Percentiles rank a stretch among this genome's conserved stretches.
These are phyloP conservation scores for Actinemys pallida DNA, from an alignment of 2,113 vertebrate species.

Conservation along the genomic window DNA sequence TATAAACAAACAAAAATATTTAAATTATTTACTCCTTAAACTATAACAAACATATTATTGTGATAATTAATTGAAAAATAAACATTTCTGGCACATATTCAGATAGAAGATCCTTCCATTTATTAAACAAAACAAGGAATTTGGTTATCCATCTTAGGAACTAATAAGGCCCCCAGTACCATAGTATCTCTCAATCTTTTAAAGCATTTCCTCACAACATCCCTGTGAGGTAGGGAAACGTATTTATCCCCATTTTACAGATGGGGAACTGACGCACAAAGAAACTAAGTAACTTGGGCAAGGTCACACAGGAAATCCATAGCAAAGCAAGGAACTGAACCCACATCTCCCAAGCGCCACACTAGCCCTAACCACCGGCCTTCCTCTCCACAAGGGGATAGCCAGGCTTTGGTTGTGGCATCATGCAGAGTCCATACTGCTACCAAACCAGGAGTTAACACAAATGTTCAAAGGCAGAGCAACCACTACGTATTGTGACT, in stretches of 20 bases:
- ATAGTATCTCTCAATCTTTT: neutral
- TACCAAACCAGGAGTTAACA: too few relatives aligned
- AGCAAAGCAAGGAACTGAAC: neutral
- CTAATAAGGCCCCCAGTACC: neutral
- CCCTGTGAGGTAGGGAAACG: neutral
- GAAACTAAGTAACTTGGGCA: neutral
- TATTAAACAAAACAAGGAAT: neutral
- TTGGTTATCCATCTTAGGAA: neutral
- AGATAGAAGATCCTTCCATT: neutral
- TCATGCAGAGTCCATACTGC: neutral
- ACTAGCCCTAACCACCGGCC: neutral
- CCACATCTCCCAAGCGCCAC: neutral
- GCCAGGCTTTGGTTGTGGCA: neutral
- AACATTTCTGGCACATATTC: neutral
- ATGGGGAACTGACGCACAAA: neutral
- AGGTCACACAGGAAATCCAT: neutral
- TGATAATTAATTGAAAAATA: neutral
- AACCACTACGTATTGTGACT: accelerated
- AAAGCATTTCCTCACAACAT: neutral
- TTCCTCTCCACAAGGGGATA: neutral
- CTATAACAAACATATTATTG: neutral
- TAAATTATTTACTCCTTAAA: neutral
- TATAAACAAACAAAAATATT: neutral
- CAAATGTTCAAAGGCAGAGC: accelerated
- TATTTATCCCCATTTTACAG: neutral